A percentile compares a stretch with the other conserved stretches of the same genome.
phyloP scores from a whole-genome alignment of 2,113 vertebrate genomes.

The Entomyzon cyanotis region DNA sequence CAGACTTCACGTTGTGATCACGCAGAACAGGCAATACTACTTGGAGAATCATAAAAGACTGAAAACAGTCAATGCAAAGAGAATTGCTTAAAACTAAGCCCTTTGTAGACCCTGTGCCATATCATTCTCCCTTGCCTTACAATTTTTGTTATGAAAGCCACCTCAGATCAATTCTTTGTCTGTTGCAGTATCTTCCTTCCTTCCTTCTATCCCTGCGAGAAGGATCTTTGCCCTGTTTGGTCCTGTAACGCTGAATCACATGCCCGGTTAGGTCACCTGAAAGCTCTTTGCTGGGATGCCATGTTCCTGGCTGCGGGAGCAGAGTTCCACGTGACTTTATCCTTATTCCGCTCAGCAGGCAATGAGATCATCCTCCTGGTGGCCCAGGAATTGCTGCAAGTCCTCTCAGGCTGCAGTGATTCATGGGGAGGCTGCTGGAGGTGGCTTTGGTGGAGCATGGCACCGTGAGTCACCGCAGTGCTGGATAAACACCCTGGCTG shows the following conservation, averaged over 20 bases:
- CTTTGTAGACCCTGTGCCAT: not conserved
- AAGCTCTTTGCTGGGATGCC: not conserved
- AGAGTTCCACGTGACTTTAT: constrained; percentile 1
- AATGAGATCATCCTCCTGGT: constrained; percentile 40
- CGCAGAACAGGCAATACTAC: not conserved
- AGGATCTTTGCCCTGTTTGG: not conserved
- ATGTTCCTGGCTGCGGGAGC: not conserved
- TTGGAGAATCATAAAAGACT: not conserved
- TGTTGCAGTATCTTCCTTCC: not conserved
- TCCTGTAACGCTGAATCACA: not conserved
- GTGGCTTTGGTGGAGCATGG: constrained; percentile 56
- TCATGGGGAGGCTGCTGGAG: constrained; percentile 33
- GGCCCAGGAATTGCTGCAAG: constrained; percentile 50
- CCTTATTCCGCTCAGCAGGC: not conserved
- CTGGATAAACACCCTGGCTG: constrained; percentile 26
- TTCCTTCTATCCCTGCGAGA: not conserved
- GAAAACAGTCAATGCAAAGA: not conserved
- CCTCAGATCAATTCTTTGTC: not conserved
- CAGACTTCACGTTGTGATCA: not conserved
- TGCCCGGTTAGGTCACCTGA: not conserved
- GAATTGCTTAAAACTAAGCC: not conserved
- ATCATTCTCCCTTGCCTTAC: not conserved
- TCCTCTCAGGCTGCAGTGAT: constrained; percentile 50
- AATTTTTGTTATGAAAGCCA: not conserved
- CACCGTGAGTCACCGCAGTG: not conserved